A percentile compares a stretch with the other conserved stretches of the same genome.
Conservation (phyloP, 37 sponge, comb jelly and placozoan species). For the Spongilla lacustris region DNA sequence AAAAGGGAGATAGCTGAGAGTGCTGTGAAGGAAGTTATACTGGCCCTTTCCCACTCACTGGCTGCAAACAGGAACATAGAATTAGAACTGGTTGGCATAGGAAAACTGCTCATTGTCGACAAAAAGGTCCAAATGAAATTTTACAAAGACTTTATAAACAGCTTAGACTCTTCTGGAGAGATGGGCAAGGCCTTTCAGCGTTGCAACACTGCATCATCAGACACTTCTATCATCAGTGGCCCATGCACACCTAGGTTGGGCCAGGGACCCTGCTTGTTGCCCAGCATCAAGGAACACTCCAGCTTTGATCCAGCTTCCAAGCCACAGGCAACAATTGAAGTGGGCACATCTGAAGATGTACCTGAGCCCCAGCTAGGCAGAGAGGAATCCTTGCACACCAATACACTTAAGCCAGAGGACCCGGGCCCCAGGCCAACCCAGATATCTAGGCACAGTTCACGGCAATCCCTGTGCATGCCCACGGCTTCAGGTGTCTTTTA, state of each 20-base stretch:
- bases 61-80: conserved; percentile 44
- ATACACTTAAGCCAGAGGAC: too few species aligned
- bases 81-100: conserved; percentile 70
- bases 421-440: too few species aligned
- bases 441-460: too few species aligned
- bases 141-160: conserved; percentile 74
- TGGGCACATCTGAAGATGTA: too few species aligned
- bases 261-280: neutral
- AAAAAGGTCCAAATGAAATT: conserved; percentile 86
- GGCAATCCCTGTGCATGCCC: too few species aligned
- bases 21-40: conserved; percentile 76
- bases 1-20: conserved; percentile 78
- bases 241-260: conserved; percentile 17
- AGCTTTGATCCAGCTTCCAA: too few species aligned
- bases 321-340: too few species aligned
- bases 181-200: conserved; percentile 53
- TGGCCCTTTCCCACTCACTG: conserved; percentile 54
- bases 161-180: conserved; percentile 65
- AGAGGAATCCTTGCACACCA: too few species aligned
- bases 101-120: conserved; percentile 66
- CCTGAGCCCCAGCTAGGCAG: too few species aligned
- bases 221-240: conserved; percentile 47
- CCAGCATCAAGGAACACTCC: conserved; percentile 4
- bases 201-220: neutral
- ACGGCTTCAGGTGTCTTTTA: too few species aligned